Evolutionary conservation across 2,113 vertebrate species (phyloP), one percentile per base, ranked within the genome.

Genomic region (Thalassoma bifasciatum): DNA sequence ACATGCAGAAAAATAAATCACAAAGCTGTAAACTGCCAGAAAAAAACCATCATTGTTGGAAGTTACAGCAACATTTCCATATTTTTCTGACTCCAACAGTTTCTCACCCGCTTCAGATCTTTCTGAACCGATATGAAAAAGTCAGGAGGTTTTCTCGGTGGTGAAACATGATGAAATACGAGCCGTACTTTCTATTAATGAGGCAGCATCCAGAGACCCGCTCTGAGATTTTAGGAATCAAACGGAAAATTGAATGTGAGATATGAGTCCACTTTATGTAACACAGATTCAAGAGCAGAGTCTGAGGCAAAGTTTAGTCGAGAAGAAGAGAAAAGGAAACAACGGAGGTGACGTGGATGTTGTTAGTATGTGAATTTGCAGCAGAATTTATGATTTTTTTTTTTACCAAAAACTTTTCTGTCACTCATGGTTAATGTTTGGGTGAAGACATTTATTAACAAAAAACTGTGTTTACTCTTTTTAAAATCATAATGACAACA

Each of bases 41-140:
- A 51, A 68, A 64, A n/a, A n/a, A n/a, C n/a, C n/a, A 59, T 66
- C 63, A 68, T 64, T 80, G 61, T 52, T 19, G 46, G 46, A 54
- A 42, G 8, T 13, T 50, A 2, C 9, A 26, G 46, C 51, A 52
- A 30, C 26, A 63, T 47, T 66, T 72, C 30, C 22, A 58, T 50
- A 44, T 79, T 13, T 44, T 65, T 65, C 37, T 17, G 30, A 73
- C 13, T 5, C 56, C 16, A 54, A 46, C 19, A 16, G 58, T 38
- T 46, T 49, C 50, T 36, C 12, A 64, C 23, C 17, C 17, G 11
- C 34, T 60, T 38, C 52, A 53, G 58, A 44, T 24, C 30, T 50
- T 12, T 49, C 9, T 46, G 4, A 23, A 30, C 40, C 40, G 26
- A 40, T 16, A 34, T 22, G 44, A 4, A 38, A 42, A 37, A 0